Base-by-base conservation (phyloP, 1,140 invertebrate genomes). In the Ladona fulva region DNA sequence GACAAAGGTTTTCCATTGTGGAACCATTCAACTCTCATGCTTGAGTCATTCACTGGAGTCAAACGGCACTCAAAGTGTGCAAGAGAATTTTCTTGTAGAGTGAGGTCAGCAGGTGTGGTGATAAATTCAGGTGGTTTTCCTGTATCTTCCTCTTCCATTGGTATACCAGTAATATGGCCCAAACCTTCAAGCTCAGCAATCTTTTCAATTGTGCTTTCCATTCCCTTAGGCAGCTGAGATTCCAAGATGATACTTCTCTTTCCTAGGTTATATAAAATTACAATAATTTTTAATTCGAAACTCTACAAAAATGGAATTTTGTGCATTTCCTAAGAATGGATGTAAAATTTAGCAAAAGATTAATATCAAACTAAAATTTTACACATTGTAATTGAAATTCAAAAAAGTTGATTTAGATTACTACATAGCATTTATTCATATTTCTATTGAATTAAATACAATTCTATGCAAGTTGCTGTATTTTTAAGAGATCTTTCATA, bases 1-100 rank as follows among this genome's bases (percentile, higher is more conserved):
- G 92, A 90, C 74, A 97, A 86, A 12, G 95, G 89, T 86, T 97
- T 95, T 42, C 96, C 96, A 84, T 98, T 97, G 81, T 97, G 95
- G 90, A 92, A 98, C 96, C 96, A 98, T 86, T 98, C 96, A 19
- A 98, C 95, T 80, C 92, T 89, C 92, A 98, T 93, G 78, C 92
- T 95, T 0, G 94, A 93, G 86, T 98, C 96, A 81, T 95, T 95
- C 11, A 96, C 90, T n/a, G 96, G 96, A 77, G 91, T 90, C 24
- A 97, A 85, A 66, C 94, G 91, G 80, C 94, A 96, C 86, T 98
- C 96, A 81, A 98, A 96, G 84, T 97, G 96, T 79, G 95, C 95
- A 75, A 96, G 86, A 12, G 92, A 91, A 82, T 97, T 97, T 86
- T 98, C 97, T 16, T 89, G 86, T n/a, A 98, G 85, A 19, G 91